Percentiles rank a stretch among this genome's conserved stretches.
These are phyloP conservation scores for Acyrthosiphon pisum DNA, from an alignment of 1,140 invertebrate genomes.

Conservation along the genomic window DNA sequence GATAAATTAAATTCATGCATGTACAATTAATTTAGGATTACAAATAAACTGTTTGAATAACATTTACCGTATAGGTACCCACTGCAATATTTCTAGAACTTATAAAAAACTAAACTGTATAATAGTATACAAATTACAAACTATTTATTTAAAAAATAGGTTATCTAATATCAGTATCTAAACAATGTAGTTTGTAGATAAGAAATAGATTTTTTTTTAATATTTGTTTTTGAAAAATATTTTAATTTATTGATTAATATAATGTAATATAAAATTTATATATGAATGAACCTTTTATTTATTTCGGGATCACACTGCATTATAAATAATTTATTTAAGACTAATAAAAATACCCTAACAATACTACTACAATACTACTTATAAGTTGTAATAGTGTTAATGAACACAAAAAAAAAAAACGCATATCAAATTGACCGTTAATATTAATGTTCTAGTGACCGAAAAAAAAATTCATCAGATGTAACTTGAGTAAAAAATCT, in stretches of 20 bases:
- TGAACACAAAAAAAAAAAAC: background rate
- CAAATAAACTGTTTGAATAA: no score
- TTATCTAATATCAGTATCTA: background rate
- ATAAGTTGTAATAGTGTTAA: background rate
- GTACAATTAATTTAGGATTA: background rate
- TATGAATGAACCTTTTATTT: background rate
- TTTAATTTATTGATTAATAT: background rate
- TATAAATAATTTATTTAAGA: background rate
- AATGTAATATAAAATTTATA: background rate
- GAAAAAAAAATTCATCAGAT: slow-evolving; percentile 71
- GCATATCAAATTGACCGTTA: slow-evolving; percentile 66
- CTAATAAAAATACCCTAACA: background rate
- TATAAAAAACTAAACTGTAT: background rate
- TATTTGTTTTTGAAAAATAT: background rate
- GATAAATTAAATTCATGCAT: background rate
- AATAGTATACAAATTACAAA: background rate
- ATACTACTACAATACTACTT: no score
- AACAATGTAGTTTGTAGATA: background rate
- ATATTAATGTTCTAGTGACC: slow-evolving; percentile 69
- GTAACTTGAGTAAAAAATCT: slow-evolving; percentile 71
- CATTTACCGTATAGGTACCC: no score
- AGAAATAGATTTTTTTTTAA: background rate
- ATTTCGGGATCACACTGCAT: background rate
- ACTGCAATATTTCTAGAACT: background rate
- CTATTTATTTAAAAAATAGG: background rate